Evolutionary conservation across 2,113 vertebrate species (phyloP), one percentile per base, ranked within the genome.

Genomic region (Rafetus swinhoei): DNA sequence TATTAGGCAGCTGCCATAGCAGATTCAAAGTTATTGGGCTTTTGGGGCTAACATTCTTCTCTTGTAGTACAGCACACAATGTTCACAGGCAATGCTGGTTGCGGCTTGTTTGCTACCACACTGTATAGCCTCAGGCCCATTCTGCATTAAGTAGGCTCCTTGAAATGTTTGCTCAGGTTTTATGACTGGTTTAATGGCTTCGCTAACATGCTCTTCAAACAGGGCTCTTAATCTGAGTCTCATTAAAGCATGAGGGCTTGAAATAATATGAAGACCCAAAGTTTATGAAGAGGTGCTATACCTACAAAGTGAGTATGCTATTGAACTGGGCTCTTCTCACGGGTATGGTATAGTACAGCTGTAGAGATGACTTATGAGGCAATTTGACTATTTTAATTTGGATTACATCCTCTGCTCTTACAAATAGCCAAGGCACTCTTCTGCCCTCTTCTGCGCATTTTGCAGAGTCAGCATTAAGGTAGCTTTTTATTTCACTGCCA

Each of bases 301-400:
- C 84, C 95, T 96, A 81, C 91, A 94, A 93, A 95, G 19, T 54
- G 53, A 54, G 53, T 54, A 54, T 12, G 14, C 14, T 62, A 62
- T 35, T 92, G 92, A 92, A 93, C 86, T 88, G 77, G 90, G 80
- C 12, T 88, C 92, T 94, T 93, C 92, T 76, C 65, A 21, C 45
- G 21, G 72, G 80, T 4, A 27, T 65, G 65, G 54, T 24, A 57
- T 57, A 93, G 81, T 1, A 4, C 55, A 85, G 32, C 39, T 87
- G 74, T 69, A 91, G 88, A 86, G 87, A 86, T 91, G 82, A 96
- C 80, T 96, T 90, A 93, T 24, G 92, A 97, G 87, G 84, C 89
- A 97, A 95, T 92, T 95, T 85, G 54, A 89, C 82, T 83, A 1
- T 25, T 91, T 91, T 95, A 93, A 94, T 95, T 45, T 92, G 92